Evolutionary conservation across 1,140 invertebrate genomes (phyloP).

Genomic region (Pentalonia nigronervosa): DNA sequence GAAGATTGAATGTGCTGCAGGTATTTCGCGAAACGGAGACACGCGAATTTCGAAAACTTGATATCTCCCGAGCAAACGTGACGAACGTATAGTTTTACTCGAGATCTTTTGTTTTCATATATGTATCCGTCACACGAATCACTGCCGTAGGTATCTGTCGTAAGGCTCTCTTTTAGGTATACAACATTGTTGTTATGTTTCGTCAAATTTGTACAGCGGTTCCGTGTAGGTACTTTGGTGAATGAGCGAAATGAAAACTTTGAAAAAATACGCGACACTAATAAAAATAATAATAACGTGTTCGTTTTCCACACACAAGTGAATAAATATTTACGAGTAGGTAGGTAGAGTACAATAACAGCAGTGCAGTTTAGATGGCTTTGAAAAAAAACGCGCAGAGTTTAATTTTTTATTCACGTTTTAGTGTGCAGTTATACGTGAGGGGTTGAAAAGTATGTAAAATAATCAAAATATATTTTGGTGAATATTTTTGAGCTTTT

Average conservation of each 20-base stretch:
- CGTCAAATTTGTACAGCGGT: background rate
- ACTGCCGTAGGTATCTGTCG: background rate
- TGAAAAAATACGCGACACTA: background rate
- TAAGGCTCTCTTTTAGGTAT: background rate
- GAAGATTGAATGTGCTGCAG: background rate
- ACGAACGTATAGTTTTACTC: background rate
- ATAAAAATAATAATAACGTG: background rate
- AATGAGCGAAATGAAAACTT: background rate
- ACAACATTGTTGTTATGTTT: background rate
- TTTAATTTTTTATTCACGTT: background rate
- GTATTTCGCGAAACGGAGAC: background rate
- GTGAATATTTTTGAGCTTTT: background rate
- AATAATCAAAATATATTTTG: background rate
- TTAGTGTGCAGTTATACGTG: background rate
- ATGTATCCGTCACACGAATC: background rate
- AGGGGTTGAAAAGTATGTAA: background rate
- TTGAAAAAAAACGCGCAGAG: background rate
- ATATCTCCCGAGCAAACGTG: background rate
- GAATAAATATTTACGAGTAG: background rate
- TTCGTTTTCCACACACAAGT: background rate
- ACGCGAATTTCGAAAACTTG: slow-evolving; percentile 13
- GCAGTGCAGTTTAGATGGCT: background rate
- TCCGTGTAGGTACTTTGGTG: background rate
- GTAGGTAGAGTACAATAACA: background rate
- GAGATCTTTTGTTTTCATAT: background rate